These are phyloP conservation scores for Atherix ibis DNA, from an alignment of 2,888 invertebrate genomes.

Conservation along the genomic window DNA sequence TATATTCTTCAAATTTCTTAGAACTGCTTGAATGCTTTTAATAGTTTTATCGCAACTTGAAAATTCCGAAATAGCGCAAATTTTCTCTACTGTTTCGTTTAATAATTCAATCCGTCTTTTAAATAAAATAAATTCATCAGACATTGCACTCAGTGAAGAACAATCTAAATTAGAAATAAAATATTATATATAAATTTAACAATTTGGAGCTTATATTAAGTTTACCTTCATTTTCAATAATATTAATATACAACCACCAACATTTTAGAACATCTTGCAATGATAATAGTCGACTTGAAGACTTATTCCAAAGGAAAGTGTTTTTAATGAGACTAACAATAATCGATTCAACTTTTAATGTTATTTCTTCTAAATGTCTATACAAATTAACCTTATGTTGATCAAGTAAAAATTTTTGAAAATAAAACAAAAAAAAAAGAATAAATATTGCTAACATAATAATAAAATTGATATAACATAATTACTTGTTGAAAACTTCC, in stretches of 20 bases:
- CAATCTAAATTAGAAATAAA: constrained; percentile 15
- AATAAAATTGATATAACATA: constrained; percentile 2
- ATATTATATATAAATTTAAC: too few relatives aligned
- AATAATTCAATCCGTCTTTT: constrained; percentile 20
- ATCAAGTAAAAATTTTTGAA: too few relatives aligned
- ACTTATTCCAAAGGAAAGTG: background rate
- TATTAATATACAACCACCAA: too few relatives aligned
- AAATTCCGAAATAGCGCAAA: too few relatives aligned
- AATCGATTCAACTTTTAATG: constrained; percentile 23
- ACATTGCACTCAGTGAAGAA: constrained; percentile 15
- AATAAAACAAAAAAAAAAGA: constrained; percentile 4
- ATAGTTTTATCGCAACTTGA: background rate
- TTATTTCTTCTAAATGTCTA: constrained; percentile 51
- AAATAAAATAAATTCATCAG: constrained; percentile 23
- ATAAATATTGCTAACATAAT: too few relatives aligned
- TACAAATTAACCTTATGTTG: constrained; percentile 30
- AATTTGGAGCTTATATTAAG: too few relatives aligned
- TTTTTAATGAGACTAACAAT: too few relatives aligned
- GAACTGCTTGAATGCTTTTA: constrained; percentile 7
- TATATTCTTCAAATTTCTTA: constrained; percentile 17
- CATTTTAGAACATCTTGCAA: too few relatives aligned
- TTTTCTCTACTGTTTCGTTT: too few relatives aligned
- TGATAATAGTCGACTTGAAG: too few relatives aligned
- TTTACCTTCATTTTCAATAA: too few relatives aligned
- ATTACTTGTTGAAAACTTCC: constrained; percentile 92